A percentile compares a stretch with the other conserved stretches of the same genome.
Conservation (phyloP, 2,113 vertebrate genomes). For the Hippopotamus amphibius region DNA sequence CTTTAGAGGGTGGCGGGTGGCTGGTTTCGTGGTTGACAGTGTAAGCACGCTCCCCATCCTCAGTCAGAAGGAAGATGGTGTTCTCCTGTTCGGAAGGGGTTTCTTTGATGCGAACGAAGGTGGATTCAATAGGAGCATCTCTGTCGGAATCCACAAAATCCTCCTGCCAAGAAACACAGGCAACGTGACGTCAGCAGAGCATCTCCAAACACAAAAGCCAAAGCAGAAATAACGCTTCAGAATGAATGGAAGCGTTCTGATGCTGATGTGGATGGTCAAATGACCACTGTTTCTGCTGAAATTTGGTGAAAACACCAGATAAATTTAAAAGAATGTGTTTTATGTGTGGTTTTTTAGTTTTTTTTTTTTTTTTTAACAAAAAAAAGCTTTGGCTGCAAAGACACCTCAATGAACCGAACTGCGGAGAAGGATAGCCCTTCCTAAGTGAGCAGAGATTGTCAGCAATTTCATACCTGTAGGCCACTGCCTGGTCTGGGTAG, state of each 20-base stretch:
- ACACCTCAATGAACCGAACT: background rate
- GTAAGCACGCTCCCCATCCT: constrained; percentile 86
- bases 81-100: constrained; percentile 85
- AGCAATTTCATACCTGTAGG: background rate
- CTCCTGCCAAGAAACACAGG: constrained; percentile 81
- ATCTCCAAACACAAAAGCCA: background rate
- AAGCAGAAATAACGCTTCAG: background rate
- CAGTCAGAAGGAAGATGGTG: constrained; percentile 84
- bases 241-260: background rate
- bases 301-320: background rate
- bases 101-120: constrained; percentile 87
- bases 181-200: constrained; percentile 19
- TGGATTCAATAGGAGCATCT: constrained; percentile 87
- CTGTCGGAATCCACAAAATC: constrained; percentile 85
- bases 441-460: background rate
- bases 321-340: background rate
- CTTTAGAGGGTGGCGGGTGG: constrained; percentile 90
- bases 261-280: accelerated
- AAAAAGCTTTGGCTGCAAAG: background rate
- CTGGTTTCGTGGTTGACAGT: constrained; percentile 87
- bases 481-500: background rate
- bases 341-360: background rate
- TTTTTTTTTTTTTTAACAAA: no score
- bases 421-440: background rate
- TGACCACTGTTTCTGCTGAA: background rate